These are phyloP conservation scores for Trematomus bernacchii DNA, from an alignment of 2,797 vertebrate genomes.

Conservation along the genomic window DNA sequence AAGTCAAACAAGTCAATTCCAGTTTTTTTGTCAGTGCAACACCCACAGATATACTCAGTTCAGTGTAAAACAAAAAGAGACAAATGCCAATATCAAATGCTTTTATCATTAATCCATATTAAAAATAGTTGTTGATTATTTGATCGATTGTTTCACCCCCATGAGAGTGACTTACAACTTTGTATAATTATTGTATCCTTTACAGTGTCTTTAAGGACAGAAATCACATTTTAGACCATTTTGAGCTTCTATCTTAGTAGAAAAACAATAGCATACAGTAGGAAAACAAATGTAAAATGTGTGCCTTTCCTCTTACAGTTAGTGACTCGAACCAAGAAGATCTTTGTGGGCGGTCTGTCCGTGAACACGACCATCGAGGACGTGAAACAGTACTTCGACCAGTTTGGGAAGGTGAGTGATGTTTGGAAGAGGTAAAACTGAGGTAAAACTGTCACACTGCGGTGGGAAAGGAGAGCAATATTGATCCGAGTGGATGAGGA, in stretches of 20 bases:
- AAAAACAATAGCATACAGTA: neutral
- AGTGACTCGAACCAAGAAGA: constrained; percentile 99
- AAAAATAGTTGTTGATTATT: no score
- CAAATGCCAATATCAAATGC: no score
- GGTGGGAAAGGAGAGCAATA: neutral
- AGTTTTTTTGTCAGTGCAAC: no score
- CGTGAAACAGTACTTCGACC: constrained; percentile 98
- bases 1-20: no score
- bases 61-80: no score
- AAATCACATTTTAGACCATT: neutral
- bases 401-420: constrained; percentile 96
- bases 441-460: neutral
- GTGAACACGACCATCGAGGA: constrained; percentile 99
- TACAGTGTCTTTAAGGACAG: neutral
- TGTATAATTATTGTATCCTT: neutral
- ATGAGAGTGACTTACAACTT: no score
- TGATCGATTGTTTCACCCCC: no score
- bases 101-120: no score
- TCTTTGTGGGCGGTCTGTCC: constrained; percentile 97
- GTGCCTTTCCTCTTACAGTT: constrained; percentile 84
- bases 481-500: neutral
- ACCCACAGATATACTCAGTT: no score
- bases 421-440: neutral
- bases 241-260: neutral
- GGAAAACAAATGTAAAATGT: constrained; percentile 6